Evolutionary conservation across 2,797 vertebrate species (phyloP).

Genomic region (Varecia variegata): DNA sequence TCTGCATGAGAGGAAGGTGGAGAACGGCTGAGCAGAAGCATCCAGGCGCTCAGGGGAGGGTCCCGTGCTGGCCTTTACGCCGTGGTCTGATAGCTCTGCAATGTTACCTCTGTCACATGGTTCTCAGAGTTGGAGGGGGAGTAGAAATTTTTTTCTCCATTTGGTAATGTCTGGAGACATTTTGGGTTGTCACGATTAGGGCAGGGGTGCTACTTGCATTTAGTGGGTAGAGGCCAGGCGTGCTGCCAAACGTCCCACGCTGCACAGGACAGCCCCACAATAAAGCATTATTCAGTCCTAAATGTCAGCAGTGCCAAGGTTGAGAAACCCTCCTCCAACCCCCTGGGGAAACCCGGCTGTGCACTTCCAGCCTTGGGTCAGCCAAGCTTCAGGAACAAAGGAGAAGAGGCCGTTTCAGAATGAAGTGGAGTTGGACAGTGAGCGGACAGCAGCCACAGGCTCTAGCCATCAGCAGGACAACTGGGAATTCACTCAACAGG

Average conservation of each 20-base stretch:
- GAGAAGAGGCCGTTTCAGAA: neutral
- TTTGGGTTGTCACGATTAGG: neutral
- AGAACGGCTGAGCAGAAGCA: neutral
- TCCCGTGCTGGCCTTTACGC: neutral
- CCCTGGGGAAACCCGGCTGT: neutral
- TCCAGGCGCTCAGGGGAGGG: neutral
- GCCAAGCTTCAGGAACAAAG: neutral
- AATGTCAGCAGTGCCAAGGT: neutral
- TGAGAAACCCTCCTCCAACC: neutral
- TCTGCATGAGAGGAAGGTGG: neutral
- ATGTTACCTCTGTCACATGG: neutral
- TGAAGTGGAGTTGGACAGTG: no score
- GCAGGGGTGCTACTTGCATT: no score
- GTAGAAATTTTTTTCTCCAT: neutral
- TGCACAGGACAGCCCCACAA: no score
- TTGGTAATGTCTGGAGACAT: neutral
- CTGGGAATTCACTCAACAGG: neutral
- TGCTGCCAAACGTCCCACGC: neutral
- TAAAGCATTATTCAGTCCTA: neutral
- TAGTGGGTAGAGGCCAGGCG: neutral
- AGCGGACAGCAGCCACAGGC: no score
- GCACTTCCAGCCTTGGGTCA: neutral
- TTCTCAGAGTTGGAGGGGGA: neutral
- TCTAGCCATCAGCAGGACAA: accelerated
- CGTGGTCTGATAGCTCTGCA: neutral